These are phyloP conservation scores for Xylota sylvarum DNA, from an alignment of 2,888 invertebrate species.

Conservation along the genomic window DNA sequence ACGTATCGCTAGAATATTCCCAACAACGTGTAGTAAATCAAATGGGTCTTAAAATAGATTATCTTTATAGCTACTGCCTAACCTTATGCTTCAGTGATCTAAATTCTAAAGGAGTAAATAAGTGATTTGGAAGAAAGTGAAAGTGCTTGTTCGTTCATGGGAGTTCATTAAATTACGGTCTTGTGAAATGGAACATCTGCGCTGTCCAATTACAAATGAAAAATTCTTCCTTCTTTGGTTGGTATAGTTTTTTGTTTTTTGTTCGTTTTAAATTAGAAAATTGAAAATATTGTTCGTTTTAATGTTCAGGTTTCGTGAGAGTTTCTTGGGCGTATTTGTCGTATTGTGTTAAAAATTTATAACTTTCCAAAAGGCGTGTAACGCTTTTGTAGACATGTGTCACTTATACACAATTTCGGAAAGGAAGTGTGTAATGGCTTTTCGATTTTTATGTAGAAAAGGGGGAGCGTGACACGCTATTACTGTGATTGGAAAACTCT, in stretches of 20 bases:
- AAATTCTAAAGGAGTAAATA: not conserved
- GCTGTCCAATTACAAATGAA: not conserved
- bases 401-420: not conserved
- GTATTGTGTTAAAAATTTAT: not conserved
- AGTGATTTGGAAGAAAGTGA: not conserved
- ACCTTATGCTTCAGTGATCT: not conserved
- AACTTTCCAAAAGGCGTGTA: not conserved
- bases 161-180: not conserved
- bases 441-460: slow-evolving; percentile 1
- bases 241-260: not conserved
- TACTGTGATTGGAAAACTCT: not conserved
- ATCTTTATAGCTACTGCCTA: not conserved
- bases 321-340: not conserved
- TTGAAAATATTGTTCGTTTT: not conserved
- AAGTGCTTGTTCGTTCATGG: not conserved
- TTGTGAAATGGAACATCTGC: slow-evolving; percentile 7
- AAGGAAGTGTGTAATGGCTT: not conserved
- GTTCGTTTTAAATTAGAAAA: not conserved
- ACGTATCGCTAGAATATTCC: not conserved
- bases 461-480: not conserved
- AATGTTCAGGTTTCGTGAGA: not conserved
- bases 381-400: not conserved
- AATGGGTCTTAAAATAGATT: slow-evolving; percentile 6
- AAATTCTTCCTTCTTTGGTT: not conserved
- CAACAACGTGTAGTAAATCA: slow-evolving; percentile 1